A percentile compares a stretch with the other conserved stretches of the same genome.
Conservation (phyloP, 1,140 invertebrate genomes). For the Manduca sexta region DNA sequence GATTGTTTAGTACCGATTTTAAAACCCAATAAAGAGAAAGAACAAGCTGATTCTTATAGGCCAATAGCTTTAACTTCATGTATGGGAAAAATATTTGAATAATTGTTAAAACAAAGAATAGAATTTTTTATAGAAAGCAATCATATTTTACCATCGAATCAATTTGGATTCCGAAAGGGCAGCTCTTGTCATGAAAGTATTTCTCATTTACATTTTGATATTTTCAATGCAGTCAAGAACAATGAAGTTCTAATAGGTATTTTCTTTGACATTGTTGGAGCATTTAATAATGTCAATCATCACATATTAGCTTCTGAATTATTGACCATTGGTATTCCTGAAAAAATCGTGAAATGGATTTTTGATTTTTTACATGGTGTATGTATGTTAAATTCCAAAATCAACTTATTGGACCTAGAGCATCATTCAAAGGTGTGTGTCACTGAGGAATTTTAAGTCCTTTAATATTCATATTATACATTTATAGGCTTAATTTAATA, state of each 20-base stretch:
- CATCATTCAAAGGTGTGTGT: slow-evolving; percentile 12
- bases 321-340: slow-evolving; percentile 6
- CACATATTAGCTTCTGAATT: slow-evolving; percentile 5
- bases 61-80: slow-evolving; percentile 22
- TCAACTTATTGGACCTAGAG: slow-evolving; percentile 9
- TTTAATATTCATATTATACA: slow-evolving; percentile 13
- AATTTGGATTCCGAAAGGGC: slow-evolving; percentile 19
- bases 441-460: slow-evolving; percentile 19
- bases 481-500: slow-evolving; percentile 11
- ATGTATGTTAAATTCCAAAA: slow-evolving; percentile 15
- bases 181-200: slow-evolving; percentile 12
- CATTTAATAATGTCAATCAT: slow-evolving; percentile 19
- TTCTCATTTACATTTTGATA: slow-evolving; percentile 12
- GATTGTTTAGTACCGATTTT: slow-evolving; percentile 19
- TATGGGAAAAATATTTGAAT: slow-evolving; percentile 19
- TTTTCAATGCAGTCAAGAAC: slow-evolving; percentile 3
- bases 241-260: slow-evolving; percentile 4
- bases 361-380: slow-evolving; percentile 19
- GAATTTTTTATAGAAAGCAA: slow-evolving; percentile 23
- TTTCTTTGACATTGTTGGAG: slow-evolving; percentile 19
- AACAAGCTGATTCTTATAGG: slow-evolving; percentile 14
- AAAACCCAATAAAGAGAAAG: slow-evolving; percentile 13
- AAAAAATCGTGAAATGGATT: slow-evolving; percentile 15
- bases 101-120: slow-evolving; percentile 18
- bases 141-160: slow-evolving; percentile 17